Base-by-base conservation (phyloP, 2,888 invertebrate genomes). In the Drosophila stalkeri region DNA sequence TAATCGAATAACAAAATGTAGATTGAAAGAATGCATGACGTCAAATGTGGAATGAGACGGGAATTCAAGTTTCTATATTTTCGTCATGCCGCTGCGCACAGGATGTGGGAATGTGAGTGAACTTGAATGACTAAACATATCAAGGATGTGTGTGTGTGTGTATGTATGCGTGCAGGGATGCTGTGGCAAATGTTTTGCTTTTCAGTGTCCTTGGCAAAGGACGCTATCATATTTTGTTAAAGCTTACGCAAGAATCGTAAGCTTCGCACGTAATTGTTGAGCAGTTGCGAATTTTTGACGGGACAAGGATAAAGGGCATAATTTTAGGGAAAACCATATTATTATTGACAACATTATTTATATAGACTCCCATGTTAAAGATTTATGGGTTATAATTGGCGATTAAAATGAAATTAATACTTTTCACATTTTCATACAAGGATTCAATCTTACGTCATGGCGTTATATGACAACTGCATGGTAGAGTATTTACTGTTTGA, bases 171-270 rank as follows among this genome's bases (percentile, higher is more conserved):
- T 33, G n/a, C 27, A 65, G 60, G 89, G 84, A 88, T 81, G 72
- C 87, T 83, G 70, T 52, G 47, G 23, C 44, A n/a, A 35, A 49
- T 35, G 44, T 31, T 69, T 27, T 43, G 14, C 20, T 46, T 46
- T 46, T 59, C 46, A 66, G 60, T 75, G 89, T 86, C 89, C 85
- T 85, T 85, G 77, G 46, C 72, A 74, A 86, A 86, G 85, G 85
- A 84, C 87, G 70, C 31, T 39, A 52, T 74, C 49, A 62, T 35
- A 80, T 80, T 89, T 75, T 68, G 64, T 60, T 43, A 47, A 54
- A 59, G 70, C 87, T 89, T 75, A 89, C 75, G 85, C 70, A 84
- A 83, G 79, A 41, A 67, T 61, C 73, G 86, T 83, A 71, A 77
- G 70, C 56, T 49, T 52, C 8, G 41, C 33, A 65, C 64, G 71